Percentiles rank a stretch among this genome's conserved stretches.
Evolutionary conservation across 1,140 invertebrate genomes (phyloP).

Genomic region (Drosophila orena): DNA sequence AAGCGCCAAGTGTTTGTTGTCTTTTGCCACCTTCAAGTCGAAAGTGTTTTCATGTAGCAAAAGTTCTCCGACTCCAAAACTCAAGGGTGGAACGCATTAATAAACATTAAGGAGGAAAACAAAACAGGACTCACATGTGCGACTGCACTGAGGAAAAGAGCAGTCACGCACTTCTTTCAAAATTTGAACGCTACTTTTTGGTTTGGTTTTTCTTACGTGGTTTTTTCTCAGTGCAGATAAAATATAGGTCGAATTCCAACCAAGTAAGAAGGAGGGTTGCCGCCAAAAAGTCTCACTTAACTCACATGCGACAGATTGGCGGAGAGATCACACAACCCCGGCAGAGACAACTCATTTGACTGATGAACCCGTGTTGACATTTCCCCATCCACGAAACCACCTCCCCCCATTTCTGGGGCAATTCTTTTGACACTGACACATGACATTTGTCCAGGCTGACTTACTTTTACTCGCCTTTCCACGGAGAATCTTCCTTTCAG

Average conservation of each 20-base stretch:
- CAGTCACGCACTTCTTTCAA: too few relatives aligned
- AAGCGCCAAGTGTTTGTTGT: constrained; percentile 36
- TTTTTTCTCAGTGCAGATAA: constrained; percentile 17
- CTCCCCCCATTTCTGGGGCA: constrained; percentile 15
- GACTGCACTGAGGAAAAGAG: constrained; percentile 21
- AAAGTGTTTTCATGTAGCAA: constrained; percentile 49
- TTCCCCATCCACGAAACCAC: constrained; percentile 27
- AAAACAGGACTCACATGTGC: constrained; percentile 51
- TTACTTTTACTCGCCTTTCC: constrained; percentile 33
- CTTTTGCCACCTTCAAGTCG: constrained; percentile 30
- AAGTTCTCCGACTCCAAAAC: constrained; percentile 2
- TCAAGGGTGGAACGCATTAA: constrained; percentile 59
- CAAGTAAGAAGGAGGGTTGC: constrained; percentile 38
- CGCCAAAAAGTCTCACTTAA: constrained; percentile 67
- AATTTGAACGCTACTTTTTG: too few relatives aligned
- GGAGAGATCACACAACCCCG: constrained; percentile 31
- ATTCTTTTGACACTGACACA: constrained; percentile 79
- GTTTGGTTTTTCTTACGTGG: neutral
- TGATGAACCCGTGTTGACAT: constrained; percentile 83
- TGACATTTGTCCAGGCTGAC: constrained; percentile 69
- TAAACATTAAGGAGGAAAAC: constrained; percentile 67
- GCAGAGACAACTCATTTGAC: constrained; percentile 78
- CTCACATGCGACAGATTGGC: constrained; percentile 29
- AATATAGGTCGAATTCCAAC: constrained; percentile 38
- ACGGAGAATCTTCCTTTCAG: constrained; percentile 20